phyloP scores from a whole-genome alignment of 2,888 invertebrate genomes.

The Napeogenes sylphis region DNA sequence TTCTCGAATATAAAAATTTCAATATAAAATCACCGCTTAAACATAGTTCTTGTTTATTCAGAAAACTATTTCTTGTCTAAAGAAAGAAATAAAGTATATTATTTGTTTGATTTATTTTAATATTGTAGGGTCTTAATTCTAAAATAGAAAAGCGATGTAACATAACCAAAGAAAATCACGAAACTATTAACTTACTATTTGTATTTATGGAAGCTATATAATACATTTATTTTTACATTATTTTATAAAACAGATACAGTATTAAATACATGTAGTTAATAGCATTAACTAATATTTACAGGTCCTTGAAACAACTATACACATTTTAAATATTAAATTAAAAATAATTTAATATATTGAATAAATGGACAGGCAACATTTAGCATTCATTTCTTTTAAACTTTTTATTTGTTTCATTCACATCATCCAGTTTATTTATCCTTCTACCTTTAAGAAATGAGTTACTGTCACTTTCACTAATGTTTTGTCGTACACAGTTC shows the following conservation, averaged over 20 bases:
- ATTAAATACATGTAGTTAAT: constrained; percentile 71
- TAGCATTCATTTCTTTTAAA: constrained; percentile 73
- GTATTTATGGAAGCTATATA: constrained; percentile 68
- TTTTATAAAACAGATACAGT: constrained; percentile 71
- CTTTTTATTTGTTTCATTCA: constrained; percentile 67
- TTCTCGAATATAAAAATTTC: too few species aligned
- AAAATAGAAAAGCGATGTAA: constrained; percentile 28
- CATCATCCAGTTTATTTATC: constrained; percentile 66
- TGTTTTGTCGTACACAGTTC: constrained; percentile 66
- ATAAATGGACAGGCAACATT: constrained; percentile 53
- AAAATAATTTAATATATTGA: constrained; percentile 70
- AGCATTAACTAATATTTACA: constrained; percentile 73
- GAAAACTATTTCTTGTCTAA: not conserved
- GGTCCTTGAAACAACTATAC: constrained; percentile 65
- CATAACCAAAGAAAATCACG: constrained; percentile 33
- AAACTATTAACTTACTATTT: constrained; percentile 43
- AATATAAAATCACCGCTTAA: too few species aligned
- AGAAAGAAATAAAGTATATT: constrained; percentile 2
- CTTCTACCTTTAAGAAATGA: constrained; percentile 66
- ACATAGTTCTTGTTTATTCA: not conserved
- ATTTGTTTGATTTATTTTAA: constrained; percentile 32
- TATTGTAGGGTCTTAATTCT: constrained; percentile 30
- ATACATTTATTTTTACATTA: constrained; percentile 72
- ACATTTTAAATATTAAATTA: constrained; percentile 56
- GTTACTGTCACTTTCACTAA: constrained; percentile 66